Evolutionary conservation across 2,113 vertebrate genomes (phyloP), one percentile per base, ranked within the genome.

Genomic region (Solea senegalensis): DNA sequence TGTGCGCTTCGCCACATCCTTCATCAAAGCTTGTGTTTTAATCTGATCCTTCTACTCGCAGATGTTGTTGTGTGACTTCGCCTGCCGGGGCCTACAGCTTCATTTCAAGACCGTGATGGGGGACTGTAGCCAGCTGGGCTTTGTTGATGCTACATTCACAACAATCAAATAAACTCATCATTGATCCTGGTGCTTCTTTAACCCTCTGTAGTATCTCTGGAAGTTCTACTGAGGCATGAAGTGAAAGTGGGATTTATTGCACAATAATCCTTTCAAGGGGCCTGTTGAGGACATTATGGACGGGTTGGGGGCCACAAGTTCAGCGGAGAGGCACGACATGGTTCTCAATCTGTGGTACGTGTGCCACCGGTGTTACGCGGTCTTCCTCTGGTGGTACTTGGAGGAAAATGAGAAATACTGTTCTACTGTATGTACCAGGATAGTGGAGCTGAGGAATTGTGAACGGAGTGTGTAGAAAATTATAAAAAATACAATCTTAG

Each of bases 31-130:
- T 40, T 63, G 44, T 54, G 52, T 84, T 73, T 81, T 34, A 78
- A 87, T 89, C 86, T 83, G 55, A 72, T 72, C 52, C 68, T 61
- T 59, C 46, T 46, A 59, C 52, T 54, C 71, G 50, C 80, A 79
- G 73, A 78, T 82, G 82, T 83, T 83, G 68, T 78, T 69, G 55
- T 15, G 64, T 74, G 84, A 79, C 67, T 71, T 34, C 9, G 41
- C 72, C 64, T 71, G 67, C 82, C 51, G 72, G 21, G 57, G 59
- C 53, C 40, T 49, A 51, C 27, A 80, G 81, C 73, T 86, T 78
- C 68, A 57, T 11, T 67, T 61, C 72, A 63, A 71, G 62, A 58
- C 63, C 56, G 56, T 74, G 43, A 12, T 34, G 39, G 56, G 56
- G 39, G 64, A 65, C 67, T 59, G 71, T 21, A 64, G 52, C 80